Conservation (phyloP, 2,888 invertebrate genomes). For the Stenoptilia bipunctidactyla region DNA sequence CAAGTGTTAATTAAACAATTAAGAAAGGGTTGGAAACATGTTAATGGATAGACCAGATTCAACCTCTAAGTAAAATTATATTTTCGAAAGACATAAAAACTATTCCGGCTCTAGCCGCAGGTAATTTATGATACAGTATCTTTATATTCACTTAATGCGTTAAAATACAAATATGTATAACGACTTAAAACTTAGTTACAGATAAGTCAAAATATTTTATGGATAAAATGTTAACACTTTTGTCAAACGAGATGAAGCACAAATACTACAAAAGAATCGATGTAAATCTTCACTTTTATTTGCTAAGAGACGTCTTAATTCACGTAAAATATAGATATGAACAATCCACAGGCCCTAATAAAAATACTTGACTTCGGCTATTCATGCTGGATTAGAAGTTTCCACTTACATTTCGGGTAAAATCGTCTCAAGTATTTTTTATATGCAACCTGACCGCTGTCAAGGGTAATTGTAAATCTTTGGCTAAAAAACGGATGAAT, state of each 20-base stretch:
- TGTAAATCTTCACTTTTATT: slow-evolving; percentile 52
- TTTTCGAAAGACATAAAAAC: no score
- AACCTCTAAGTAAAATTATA: background rate
- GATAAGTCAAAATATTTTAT: slow-evolving; percentile 66
- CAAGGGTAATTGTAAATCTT: slow-evolving; percentile 52
- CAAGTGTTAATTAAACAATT: slow-evolving; percentile 57
- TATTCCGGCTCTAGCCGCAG: no score
- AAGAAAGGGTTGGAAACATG: slow-evolving; percentile 29
- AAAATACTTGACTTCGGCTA: slow-evolving; percentile 24
- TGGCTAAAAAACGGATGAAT: slow-evolving; percentile 59
- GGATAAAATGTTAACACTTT: slow-evolving; percentile 62
- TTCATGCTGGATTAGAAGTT: slow-evolving; percentile 29
- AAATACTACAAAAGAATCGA: slow-evolving; percentile 49
- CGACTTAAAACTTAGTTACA: no score
- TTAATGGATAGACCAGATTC: slow-evolving; percentile 5
- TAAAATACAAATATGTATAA: no score
- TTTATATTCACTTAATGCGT: no score
- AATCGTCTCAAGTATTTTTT: slow-evolving; percentile 37
- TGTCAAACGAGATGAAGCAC: slow-evolving; percentile 59
- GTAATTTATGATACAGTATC: no score
- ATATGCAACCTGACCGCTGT: slow-evolving; percentile 57
- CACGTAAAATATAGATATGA: slow-evolving; percentile 62
- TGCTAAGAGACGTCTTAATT: slow-evolving; percentile 37
- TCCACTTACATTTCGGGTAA: slow-evolving; percentile 35
- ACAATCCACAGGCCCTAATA: slow-evolving; percentile 53